Evolutionary conservation across 2,888 invertebrate species (phyloP).

Genomic region (Hyposoter dolosus): DNA sequence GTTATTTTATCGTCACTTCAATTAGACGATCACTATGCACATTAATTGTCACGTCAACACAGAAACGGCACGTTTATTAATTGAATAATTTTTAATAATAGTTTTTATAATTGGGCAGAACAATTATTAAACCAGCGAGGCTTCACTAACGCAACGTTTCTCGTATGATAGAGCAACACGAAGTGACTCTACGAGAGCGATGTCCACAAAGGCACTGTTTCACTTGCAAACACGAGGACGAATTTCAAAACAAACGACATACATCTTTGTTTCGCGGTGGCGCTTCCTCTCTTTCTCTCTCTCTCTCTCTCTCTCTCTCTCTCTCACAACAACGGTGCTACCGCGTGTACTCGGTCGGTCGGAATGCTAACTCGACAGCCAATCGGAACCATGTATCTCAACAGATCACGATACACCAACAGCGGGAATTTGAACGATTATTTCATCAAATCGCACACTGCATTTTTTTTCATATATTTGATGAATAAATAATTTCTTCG

Average conservation of each 20-base stretch:
- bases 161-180: background rate
- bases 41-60: too few relatives aligned
- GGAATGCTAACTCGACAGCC: background rate
- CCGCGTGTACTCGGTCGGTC: background rate
- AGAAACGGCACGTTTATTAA: background rate
- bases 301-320: too few relatives aligned
- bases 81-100: background rate
- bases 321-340: background rate
- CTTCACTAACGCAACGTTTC: background rate
- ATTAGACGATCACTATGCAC: background rate
- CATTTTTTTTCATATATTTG: too few relatives aligned
- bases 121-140: background rate
- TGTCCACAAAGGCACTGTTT: background rate
- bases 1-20: background rate
- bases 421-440: too few relatives aligned
- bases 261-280: background rate
- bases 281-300: constrained; percentile 3
- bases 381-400: background rate
- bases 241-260: background rate
- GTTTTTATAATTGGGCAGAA: background rate
- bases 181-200: background rate
- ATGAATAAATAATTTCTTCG: too few relatives aligned
- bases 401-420: background rate
- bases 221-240: background rate
- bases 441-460: too few relatives aligned